Evolutionary conservation across 2,113 vertebrate species (phyloP).

Genomic region (Synchiropus splendidus): DNA sequence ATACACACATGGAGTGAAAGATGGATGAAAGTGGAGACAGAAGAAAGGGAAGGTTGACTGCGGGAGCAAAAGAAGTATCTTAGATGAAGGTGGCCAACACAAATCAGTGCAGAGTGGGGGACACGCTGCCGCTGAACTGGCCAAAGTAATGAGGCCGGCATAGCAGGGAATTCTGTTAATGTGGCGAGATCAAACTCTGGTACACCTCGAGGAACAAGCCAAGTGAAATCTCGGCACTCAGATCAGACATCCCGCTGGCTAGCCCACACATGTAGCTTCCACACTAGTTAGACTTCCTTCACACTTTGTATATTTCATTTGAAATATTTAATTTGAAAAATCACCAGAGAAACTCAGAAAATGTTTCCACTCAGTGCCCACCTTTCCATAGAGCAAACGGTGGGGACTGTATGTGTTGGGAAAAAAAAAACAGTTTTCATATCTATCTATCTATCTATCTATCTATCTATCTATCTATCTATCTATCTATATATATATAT

Average conservation of each 20-base stretch:
- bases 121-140: conserved; percentile 28
- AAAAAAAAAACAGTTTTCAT: too few relatives aligned
- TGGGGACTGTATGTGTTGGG: too few relatives aligned
- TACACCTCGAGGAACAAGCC: conserved; percentile 41
- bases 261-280: conserved; percentile 4
- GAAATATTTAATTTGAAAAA: conserved; percentile 2
- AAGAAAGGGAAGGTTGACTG: conserved; percentile 37
- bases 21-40: conserved; percentile 35
- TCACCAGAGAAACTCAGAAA: too few relatives aligned
- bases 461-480: too few relatives aligned
- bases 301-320: conserved; percentile 7
- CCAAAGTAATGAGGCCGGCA: conserved; percentile 55
- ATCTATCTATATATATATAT: too few relatives aligned
- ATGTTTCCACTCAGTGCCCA: too few relatives aligned
- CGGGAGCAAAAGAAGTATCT: conserved; percentile 24
- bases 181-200: conserved; percentile 44
- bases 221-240: conserved; percentile 22
- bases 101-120: conserved; percentile 21
- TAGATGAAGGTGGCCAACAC: conserved; percentile 42
- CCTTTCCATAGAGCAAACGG: too few relatives aligned
- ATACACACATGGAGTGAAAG: conserved; percentile 7
- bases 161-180: conserved; percentile 46
- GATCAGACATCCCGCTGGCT: conserved; percentile 40
- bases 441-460: too few relatives aligned
- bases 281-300: conserved; percentile 3